Base-by-base conservation (phyloP, 1,140 invertebrate genomes). In the Saccostrea cuccullata region DNA sequence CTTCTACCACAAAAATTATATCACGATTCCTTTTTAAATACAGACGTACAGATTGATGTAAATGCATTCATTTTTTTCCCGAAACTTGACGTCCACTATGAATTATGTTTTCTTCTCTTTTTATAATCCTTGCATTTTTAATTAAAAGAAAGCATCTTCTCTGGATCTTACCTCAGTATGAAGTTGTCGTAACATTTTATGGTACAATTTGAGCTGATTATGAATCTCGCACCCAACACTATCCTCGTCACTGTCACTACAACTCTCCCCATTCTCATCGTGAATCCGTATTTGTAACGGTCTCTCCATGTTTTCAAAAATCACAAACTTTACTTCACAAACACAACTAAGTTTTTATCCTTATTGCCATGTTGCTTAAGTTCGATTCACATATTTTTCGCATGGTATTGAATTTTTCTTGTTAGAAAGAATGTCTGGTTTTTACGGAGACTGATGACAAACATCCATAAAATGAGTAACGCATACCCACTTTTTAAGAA, bases 131-230 rank as follows among this genome's bases (percentile, higher is more conserved):
- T 47, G 47, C 9, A 8, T 47, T 9, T 3, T 6, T 3, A 47
- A 47, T 47, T 8, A 47, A 47, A 47, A 47, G 60, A 64, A 17
- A 20, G 60, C 60, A 17, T 67, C 17, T 20, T 20, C 5, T 20
- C n/a, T 20, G 20, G 20, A 20, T 15, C 70, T 77, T 77, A 77
- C 70, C 70, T 77, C 70, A 15, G 70, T 77, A 2, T 77, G 70
- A 40, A 77, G 70, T 30, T 77, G 70, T 4, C 70, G 70, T 36
- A 77, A 77, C 70, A 77, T 77, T 77, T 77, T 77, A 26, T 77
- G 70, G 26, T 77, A 77, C 70, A 77, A 30, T 36, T 77, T 77
- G 8, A 77, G 70, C 30, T 77, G 70, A 36, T 30, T 12, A 26
- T 77, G 70, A 77, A 77, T 30, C 11, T 77, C 70, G 26, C 70